Conservation (phyloP, 2,113 vertebrate species). For the Struthio camelus region DNA sequence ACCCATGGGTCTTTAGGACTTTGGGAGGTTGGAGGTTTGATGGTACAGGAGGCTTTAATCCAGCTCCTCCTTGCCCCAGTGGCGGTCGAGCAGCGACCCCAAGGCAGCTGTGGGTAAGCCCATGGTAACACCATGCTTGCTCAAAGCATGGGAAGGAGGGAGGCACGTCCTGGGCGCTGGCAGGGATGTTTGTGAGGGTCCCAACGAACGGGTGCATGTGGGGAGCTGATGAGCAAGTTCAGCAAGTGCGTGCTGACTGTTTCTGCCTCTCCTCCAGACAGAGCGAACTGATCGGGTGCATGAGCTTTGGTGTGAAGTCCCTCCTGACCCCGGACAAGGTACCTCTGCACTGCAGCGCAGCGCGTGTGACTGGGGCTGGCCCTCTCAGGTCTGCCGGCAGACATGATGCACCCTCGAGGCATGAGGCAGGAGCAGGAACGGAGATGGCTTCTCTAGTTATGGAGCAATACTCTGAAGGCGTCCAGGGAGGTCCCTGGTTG, state of each 20-base stretch:
- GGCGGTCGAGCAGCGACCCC: accelerated
- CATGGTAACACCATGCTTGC: accelerated
- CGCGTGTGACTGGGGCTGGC: neutral
- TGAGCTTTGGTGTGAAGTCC: slow-evolving; percentile 91
- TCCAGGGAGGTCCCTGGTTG: neutral
- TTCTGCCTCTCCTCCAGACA: slow-evolving; percentile 63
- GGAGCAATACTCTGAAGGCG: too few species aligned
- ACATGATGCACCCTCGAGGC: too few species aligned
- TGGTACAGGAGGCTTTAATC: neutral
- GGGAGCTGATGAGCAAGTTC: neutral
- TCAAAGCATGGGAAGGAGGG: neutral
- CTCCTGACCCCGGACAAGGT: slow-evolving; percentile 85
- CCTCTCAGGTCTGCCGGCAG: neutral
- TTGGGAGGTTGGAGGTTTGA: neutral
- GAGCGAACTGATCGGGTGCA: slow-evolving; percentile 83
- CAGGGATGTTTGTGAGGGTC: neutral
- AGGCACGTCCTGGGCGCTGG: neutral
- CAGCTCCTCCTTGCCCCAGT: neutral
- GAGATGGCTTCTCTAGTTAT: neutral
- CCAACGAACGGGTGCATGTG: neutral
- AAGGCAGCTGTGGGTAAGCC: too few species aligned
- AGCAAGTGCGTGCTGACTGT: accelerated
- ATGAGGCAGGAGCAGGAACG: neutral
- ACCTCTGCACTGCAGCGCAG: accelerated
- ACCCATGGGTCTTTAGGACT: neutral